Percentiles rank a stretch among this genome's conserved stretches.
Conservation (phyloP, 2,888 invertebrate genomes). For the Micoletzkya japonica region DNA sequence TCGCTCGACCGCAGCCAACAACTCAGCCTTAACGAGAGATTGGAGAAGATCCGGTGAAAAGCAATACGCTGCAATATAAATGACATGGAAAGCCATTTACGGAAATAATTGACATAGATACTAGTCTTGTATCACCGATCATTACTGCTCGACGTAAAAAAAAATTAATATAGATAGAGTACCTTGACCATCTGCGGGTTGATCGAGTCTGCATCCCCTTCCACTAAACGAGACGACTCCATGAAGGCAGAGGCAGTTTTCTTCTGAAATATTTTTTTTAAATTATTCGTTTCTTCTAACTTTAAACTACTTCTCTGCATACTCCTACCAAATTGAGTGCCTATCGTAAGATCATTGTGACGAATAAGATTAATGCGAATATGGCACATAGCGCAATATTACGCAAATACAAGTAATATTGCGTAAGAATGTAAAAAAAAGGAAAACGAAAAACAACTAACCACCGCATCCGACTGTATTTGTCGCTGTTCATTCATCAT, state of each 20-base stretch:
- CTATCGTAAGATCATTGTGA: too few relatives aligned
- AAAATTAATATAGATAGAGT: background rate
- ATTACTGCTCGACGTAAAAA: background rate
- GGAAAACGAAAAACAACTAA: slow-evolving; percentile 13
- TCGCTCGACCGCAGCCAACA: slow-evolving; percentile 81
- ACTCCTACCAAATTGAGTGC: too few relatives aligned
- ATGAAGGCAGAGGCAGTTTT: slow-evolving; percentile 54
- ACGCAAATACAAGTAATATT: too few relatives aligned
- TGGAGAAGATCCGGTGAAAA: too few relatives aligned
- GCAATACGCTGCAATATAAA: slow-evolving; percentile 62
- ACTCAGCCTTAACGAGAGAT: too few relatives aligned
- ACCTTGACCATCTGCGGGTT: slow-evolving; percentile 53
- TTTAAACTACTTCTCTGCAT: too few relatives aligned
- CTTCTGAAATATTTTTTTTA: slow-evolving; percentile 31
- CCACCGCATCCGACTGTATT: slow-evolving; percentile 49
- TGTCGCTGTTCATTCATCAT: slow-evolving; percentile 70
- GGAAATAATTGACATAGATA: too few relatives aligned
- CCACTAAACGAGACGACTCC: slow-evolving; percentile 49
- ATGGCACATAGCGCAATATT: too few relatives aligned
- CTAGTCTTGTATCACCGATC: background rate
- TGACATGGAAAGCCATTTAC: background rate
- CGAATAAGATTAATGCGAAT: too few relatives aligned
- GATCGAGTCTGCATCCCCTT: slow-evolving; percentile 36
- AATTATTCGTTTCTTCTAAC: too few relatives aligned
- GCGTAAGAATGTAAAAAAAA: too few relatives aligned